Evolutionary conservation across 2,113 vertebrate genomes (phyloP), one percentile per base, ranked within the genome.

Genomic region (Siniperca chuatsi): DNA sequence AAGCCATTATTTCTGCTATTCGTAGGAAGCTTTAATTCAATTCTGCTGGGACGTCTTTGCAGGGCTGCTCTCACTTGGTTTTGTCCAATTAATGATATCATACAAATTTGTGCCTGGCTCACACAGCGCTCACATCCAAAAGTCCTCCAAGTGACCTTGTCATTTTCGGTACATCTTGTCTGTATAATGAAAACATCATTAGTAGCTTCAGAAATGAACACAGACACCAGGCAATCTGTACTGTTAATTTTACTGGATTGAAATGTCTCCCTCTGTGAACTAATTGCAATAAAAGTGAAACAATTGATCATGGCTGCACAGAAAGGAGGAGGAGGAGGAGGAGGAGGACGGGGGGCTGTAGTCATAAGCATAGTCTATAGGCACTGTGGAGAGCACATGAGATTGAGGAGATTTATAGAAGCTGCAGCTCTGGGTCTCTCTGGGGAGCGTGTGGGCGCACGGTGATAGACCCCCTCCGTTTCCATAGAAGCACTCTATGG

Each of bases 391-490:
- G 84, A 84, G 82, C 29, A 42, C 55, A 77, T 81, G 77, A 90
- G 91, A 91, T 84, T 87, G 89, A 92, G 35, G 76, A 93, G 85
- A 92, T 93, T 86, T 92, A 94, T 86, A 91, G 76, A 87, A 79
- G 89, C 89, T 73, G 83, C 87, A 84, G 90, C 87, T 90, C 68
- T 74, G 44, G 69, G 89, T 92, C 89, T 93, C 92, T 87, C 92
- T 87, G 55, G 87, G 83, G 90, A 93, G 89, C 15, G 84, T 91
- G 95, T 95, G 93, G 95, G 94, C 90, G 86, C 89, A 81, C 69
- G 81, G 86, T 86, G 78, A 93, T 78, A 83, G 89, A 90, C 85
- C 91, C 84, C 79, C 80, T 86, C 78, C 9, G 87, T 95, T 95
- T 93, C 94, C 91, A 95, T 94, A 94, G 94, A 92, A 94, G 93